Evolutionary conservation across 2,797 vertebrate species (phyloP).

Genomic region (Xiphophorus birchmanni): DNA sequence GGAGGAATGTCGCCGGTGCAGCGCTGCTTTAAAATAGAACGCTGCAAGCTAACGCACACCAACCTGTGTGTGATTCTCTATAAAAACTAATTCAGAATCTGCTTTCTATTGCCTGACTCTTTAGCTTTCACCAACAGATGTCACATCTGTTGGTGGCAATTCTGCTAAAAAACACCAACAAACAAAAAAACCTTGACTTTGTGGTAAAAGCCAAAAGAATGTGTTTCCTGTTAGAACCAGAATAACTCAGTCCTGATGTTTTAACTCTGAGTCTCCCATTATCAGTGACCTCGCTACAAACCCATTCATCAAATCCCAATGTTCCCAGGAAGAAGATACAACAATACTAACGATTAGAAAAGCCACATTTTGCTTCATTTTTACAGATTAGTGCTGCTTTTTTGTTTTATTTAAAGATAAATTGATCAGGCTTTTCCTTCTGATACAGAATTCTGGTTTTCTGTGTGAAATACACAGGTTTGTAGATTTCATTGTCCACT

Average conservation of each 20-base stretch:
- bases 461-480: background rate
- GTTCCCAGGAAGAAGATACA: background rate
- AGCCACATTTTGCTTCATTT: background rate
- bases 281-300: slow-evolving; percentile 2
- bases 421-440: background rate
- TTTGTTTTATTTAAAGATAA: background rate
- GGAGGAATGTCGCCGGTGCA: slow-evolving; percentile 66
- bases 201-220: slow-evolving; percentile 22
- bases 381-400: background rate
- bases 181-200: slow-evolving; percentile 16
- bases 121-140: slow-evolving; percentile 40
- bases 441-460: background rate
- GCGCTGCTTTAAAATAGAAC: slow-evolving; percentile 57
- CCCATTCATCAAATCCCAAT: background rate
- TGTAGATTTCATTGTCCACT: background rate
- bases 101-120: slow-evolving; percentile 26
- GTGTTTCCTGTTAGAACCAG: slow-evolving; percentile 28
- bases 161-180: slow-evolving; percentile 7
- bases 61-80: slow-evolving; percentile 1
- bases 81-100: slow-evolving; percentile 31
- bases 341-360: background rate
- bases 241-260: background rate
- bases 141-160: slow-evolving; percentile 24
- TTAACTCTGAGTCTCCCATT: background rate
- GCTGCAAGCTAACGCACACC: slow-evolving; percentile 22